Percentiles rank a stretch among this genome's conserved stretches.
phyloP scores from a whole-genome alignment of 2,888 invertebrate genomes.

The Helicoverpa assulta region DNA sequence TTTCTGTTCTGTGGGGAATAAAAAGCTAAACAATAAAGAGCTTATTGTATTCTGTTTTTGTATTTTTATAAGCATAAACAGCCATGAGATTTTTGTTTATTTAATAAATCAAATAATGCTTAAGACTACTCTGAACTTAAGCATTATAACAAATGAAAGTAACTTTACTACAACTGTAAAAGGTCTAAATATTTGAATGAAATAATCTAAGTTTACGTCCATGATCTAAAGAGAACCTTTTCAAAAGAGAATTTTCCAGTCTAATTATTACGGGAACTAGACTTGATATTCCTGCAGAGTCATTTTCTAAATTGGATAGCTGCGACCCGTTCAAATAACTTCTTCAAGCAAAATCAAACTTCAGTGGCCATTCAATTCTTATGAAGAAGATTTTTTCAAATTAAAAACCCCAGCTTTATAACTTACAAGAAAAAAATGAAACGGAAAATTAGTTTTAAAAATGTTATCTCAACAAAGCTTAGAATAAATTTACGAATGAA shows the following conservation, averaged over 20 bases:
- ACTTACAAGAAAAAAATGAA: neutral
- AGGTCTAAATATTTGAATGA: neutral
- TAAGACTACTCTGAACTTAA: no score
- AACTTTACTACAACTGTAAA: neutral
- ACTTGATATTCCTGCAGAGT: conserved; percentile 31
- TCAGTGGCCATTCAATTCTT: conserved; percentile 26
- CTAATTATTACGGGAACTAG: conserved; percentile 26
- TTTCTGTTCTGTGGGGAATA: neutral
- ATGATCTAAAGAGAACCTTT: neutral
- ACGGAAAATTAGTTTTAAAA: conserved; percentile 16
- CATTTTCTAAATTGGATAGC: conserved; percentile 50
- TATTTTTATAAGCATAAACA: no score
- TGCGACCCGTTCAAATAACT: conserved; percentile 34
- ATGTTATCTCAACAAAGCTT: conserved; percentile 10
- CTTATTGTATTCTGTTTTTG: no score
- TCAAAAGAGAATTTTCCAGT: conserved; percentile 2
- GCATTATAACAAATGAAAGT: no score
- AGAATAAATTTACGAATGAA: conserved; percentile 12
- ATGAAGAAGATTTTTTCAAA: conserved; percentile 39
- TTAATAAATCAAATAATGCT: no score
- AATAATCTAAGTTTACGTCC: neutral
- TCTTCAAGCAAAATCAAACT: conserved; percentile 49
- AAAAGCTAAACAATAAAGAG: neutral
- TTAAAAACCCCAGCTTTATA: conserved; percentile 25
- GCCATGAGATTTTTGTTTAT: no score